Conservation (phyloP, 2,113 vertebrate species). For the Cyrtonyx montezumae region DNA sequence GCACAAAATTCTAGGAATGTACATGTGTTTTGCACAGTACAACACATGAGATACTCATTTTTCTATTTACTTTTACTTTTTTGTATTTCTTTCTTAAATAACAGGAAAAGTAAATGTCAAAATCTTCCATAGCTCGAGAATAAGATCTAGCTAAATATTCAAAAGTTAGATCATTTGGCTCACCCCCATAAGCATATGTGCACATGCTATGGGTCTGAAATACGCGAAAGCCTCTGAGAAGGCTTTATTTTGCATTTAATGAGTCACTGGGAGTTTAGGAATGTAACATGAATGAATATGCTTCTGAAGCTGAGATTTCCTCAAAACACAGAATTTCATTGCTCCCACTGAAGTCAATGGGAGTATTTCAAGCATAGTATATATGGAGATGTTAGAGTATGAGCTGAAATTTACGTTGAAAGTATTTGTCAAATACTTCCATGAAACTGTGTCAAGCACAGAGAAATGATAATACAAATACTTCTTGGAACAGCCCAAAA, state of each 20-base stretch:
- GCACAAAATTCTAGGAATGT: neutral
- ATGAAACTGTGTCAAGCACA: neutral
- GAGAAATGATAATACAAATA: neutral
- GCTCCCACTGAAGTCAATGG: neutral
- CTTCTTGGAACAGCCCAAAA: neutral
- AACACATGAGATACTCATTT: neutral
- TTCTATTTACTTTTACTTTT: neutral
- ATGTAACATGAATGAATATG: neutral
- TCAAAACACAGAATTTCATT: neutral
- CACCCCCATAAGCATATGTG: constrained; percentile 16
- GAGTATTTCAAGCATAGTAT: neutral
- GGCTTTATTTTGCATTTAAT: constrained; percentile 9
- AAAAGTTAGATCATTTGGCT: constrained; percentile 38
- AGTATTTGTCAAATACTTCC: neutral
- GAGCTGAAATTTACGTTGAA: neutral
- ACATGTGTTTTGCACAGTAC: neutral
- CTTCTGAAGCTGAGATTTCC: constrained; percentile 10
- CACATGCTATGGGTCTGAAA: neutral
- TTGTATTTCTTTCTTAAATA: neutral
- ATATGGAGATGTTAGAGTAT: neutral
- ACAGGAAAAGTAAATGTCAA: constrained; percentile 11
- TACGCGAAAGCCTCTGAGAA: neutral
- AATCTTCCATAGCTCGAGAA: neutral
- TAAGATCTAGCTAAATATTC: constrained; percentile 2
- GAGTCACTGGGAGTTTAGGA: constrained; percentile 9